Conservation (phyloP, 1,140 invertebrate genomes). For the Diorhabda elongata region DNA sequence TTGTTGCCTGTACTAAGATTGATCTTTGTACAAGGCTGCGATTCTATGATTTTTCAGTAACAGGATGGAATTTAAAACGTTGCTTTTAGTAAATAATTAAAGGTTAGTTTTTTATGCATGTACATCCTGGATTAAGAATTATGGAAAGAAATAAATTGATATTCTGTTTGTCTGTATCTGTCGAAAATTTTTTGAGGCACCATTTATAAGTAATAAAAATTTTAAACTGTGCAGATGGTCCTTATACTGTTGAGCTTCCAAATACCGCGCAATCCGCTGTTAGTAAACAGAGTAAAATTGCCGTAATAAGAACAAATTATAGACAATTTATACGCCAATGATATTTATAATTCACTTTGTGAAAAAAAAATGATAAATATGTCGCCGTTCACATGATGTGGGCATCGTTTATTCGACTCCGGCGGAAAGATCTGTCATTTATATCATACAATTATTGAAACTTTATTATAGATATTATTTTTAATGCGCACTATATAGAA, state of each 20-base stretch:
- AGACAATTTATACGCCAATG: conserved; percentile 37
- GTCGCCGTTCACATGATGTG: not conserved
- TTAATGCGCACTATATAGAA: conserved; percentile 16
- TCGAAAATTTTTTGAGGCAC: too few relatives aligned
- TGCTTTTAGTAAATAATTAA: too few relatives aligned
- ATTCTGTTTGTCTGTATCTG: too few relatives aligned
- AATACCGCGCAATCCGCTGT: conserved; percentile 33
- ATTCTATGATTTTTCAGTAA: too few relatives aligned
- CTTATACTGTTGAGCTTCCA: conserved; percentile 21
- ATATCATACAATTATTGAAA: conserved; percentile 25
- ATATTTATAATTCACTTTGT: conserved; percentile 36
- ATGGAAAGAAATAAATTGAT: too few relatives aligned
- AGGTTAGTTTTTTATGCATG: too few relatives aligned
- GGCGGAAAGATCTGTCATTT: conserved; percentile 22
- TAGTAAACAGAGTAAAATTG: conserved; percentile 37
- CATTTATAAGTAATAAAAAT: too few relatives aligned
- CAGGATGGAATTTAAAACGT: too few relatives aligned
- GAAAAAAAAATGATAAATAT: conserved; percentile 8
- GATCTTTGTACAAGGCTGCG: too few relatives aligned
- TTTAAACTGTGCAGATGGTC: too few relatives aligned
- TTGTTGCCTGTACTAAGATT: too few relatives aligned
- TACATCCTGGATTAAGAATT: too few relatives aligned
- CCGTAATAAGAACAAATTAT: conserved; percentile 40
- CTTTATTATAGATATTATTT: conserved; percentile 24
- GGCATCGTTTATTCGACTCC: conserved; percentile 11